Base-by-base conservation (phyloP, 2,888 invertebrate species). In the Odontocolon sp. region DNA sequence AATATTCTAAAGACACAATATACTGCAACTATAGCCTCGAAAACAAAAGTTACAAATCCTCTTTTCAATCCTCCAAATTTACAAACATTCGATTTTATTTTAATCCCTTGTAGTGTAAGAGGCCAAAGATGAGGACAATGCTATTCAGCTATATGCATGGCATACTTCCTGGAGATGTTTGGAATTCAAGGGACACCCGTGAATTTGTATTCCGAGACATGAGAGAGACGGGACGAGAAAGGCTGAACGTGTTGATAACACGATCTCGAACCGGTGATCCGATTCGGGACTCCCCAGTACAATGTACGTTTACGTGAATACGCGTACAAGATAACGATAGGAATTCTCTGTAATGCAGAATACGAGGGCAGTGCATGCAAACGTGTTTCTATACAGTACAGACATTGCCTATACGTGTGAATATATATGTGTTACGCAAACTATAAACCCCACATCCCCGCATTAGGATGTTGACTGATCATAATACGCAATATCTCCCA, bases 191-290 rank as follows among this genome's bases (percentile, higher is more conserved):
- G 23, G 42, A 67, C 26, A 67, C 18, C 11, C 52, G 40, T 2
- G 38, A 67, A 31, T 67, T 42, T 67, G 54, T 26, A 40, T 18
- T 52, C 6, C 45, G 61, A 38, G 31, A 42, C 69, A 47, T 70
- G 77, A 67, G 50, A 73, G 76, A 71, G 82, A 42, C 31, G 23
- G 31, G 59, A 63, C 38, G 52, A 28, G 56, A 45, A 26, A 28
- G 2, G 40, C 16, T 31, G 56, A 57, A 79, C 79, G 79, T 79
- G 84, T 82, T 85, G 80, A 83, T 82, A 85, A 85, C 82, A 80
- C 84, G 84, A 84, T 77, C 81, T 80, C 72, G 79, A 82, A 84
- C 85, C 84, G 79, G 81, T 80, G 83, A 85, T 83, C 82, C 80
- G 85, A 85, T 85, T 85, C 85, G 81, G 82, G 80, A 82, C 76